These are phyloP conservation scores for Sepiola atlantica DNA, from an alignment of 2,888 invertebrate genomes.

Conservation along the genomic window DNA sequence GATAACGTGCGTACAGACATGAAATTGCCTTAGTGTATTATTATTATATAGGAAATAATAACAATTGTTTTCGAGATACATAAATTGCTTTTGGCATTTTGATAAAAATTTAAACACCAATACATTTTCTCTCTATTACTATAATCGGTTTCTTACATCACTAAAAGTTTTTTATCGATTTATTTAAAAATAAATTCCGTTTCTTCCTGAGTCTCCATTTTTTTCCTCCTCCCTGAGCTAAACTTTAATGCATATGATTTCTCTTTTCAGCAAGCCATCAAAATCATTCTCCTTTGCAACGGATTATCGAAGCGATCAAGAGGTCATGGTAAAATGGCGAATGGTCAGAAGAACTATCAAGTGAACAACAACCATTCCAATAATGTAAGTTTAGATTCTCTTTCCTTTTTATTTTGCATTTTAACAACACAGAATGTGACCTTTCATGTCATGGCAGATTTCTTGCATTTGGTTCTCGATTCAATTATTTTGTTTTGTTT, in stretches of 20 bases:
- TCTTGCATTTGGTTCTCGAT: background rate
- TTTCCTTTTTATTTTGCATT: background rate
- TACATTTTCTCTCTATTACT: background rate
- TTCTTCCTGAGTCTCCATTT: background rate
- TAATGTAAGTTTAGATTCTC: background rate
- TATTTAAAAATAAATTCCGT: background rate
- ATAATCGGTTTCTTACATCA: background rate
- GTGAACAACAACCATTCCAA: background rate
- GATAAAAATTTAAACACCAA: background rate
- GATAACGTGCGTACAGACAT: no score
- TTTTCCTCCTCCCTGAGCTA: background rate
- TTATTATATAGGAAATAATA: no score
- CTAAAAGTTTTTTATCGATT: background rate
- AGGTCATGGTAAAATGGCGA: background rate
- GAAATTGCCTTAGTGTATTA: no score
- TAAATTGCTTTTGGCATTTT: background rate
- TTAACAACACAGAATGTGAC: background rate
- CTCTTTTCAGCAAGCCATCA: constrained; percentile 74
- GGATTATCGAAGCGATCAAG: constrained; percentile 69
- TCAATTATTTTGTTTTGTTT: no score
- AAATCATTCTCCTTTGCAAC: constrained; percentile 75
- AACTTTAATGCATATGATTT: background rate
- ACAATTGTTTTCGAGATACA: no score
- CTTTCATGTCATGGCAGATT: background rate
- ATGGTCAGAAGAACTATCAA: background rate